Base-by-base conservation (phyloP, 2,797 vertebrate genomes). In the Trichosurus vulpecula region DNA sequence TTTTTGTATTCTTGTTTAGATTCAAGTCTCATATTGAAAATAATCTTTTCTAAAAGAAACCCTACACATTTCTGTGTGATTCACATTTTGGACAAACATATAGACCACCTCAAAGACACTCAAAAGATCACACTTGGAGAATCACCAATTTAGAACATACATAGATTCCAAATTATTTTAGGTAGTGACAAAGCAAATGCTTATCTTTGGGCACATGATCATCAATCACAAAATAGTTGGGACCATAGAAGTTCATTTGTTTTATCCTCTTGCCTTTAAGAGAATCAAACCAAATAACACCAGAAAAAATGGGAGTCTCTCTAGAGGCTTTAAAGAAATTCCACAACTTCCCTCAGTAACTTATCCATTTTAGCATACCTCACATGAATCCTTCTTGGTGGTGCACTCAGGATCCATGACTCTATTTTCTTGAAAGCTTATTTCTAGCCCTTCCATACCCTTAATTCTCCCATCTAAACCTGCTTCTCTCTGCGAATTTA, bases 1-100 rank as follows among this genome's bases (percentile, higher is more conserved):
- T 95, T 95, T 96, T 92, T 94, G 74, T 96, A 90, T 74, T 29
- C 54, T 96, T 97, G 93, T 93, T 96, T 95, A 91, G 81, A 91
- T 54, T 91, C 66, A 92, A 96, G 61, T 95, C 92, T 96, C 13
- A 41, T 91, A 92, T 91, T 96, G 91, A 95, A 98, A 95, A 81
- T 47, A 53, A 61, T 19, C 9, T n/a, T 90, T 96, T 96, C 56
- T 57, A 30, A 61, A 94, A 92, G 6, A 87, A 96, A 97, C 92
- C 61, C 35, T 87, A 92, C 52, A 90, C 90, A 74, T 54, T 94
- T 57, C 31, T 61, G 57, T 31, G 3, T 61, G 30, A 31, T 2
- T 61, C 57, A 90, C 55, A 25, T 94, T 95, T 58, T 94, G 95
- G 94, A 93, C 74, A 31, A 93, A 81, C 94, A 74, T 95, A 52